Percentiles rank a stretch among this genome's conserved stretches.
Conservation (phyloP, 2,113 vertebrate species). For the Oryzias celebensis region DNA sequence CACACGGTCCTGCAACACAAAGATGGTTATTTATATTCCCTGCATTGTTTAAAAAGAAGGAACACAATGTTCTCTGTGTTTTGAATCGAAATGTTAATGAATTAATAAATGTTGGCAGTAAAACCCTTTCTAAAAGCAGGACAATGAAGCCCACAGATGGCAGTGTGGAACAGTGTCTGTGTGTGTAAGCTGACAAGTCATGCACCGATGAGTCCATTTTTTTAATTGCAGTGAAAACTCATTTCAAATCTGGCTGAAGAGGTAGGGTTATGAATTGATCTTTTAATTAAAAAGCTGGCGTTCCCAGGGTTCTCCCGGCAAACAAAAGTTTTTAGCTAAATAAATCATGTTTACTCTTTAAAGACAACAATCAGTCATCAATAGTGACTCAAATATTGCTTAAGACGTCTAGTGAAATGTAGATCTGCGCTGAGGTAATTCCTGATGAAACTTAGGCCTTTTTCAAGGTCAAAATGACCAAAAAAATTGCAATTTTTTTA, state of each 20-base stretch:
- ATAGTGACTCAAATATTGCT: slow-evolving; percentile 41
- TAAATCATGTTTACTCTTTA: slow-evolving; percentile 66
- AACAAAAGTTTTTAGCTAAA: slow-evolving; percentile 61
- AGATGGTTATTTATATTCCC: slow-evolving; percentile 72
- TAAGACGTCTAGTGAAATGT: slow-evolving; percentile 16
- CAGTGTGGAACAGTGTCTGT: slow-evolving; percentile 70
- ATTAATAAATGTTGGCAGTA: slow-evolving; percentile 80
- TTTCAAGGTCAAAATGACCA: slow-evolving; percentile 42
- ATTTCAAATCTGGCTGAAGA: slow-evolving; percentile 75
- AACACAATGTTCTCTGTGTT: slow-evolving; percentile 74
- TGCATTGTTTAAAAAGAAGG: slow-evolving; percentile 61
- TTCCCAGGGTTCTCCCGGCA: slow-evolving; percentile 59
- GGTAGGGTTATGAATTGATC: slow-evolving; percentile 78
- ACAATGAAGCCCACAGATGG: slow-evolving; percentile 75
- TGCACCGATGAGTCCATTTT: slow-evolving; percentile 79
- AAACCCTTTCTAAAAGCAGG: slow-evolving; percentile 61
- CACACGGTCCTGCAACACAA: slow-evolving; percentile 49
- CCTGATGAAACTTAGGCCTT: slow-evolving; percentile 27
- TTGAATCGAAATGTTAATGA: slow-evolving; percentile 79
- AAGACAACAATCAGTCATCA: slow-evolving; percentile 68
- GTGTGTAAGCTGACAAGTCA: slow-evolving; percentile 82
- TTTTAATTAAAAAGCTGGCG: slow-evolving; percentile 72
- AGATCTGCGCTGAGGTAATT: slow-evolving; percentile 26
- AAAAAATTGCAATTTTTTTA: slow-evolving; percentile 35
- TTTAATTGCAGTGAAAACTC: slow-evolving; percentile 78